phyloP scores from a whole-genome alignment of 2,113 vertebrate genomes.

The Cyphomyrus discorhynchus region DNA sequence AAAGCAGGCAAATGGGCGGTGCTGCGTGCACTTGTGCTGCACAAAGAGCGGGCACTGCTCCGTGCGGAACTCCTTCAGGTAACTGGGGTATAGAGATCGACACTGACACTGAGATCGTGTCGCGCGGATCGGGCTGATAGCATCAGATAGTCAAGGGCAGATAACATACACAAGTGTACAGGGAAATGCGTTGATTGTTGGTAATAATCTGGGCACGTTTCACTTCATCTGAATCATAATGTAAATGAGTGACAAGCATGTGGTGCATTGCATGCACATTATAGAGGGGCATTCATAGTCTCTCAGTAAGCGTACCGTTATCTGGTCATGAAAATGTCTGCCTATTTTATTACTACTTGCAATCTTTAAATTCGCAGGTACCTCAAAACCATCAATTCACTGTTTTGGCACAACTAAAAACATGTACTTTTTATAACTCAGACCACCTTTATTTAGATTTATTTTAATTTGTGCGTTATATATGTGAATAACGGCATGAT shows the following conservation, averaged over 20 bases:
- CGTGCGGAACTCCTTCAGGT: conserved; percentile 95
- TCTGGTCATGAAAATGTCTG: background rate
- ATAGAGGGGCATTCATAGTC: background rate
- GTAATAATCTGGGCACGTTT: background rate
- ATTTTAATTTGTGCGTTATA: background rate
- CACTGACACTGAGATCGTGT: background rate
- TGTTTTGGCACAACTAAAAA: background rate
- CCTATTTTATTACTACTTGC: background rate
- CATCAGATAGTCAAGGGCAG: background rate
- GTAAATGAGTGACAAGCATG: background rate
- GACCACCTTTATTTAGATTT: background rate
- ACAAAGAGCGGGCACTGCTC: conserved; percentile 97
- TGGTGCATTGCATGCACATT: background rate
- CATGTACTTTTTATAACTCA: background rate
- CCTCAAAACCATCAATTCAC: background rate
- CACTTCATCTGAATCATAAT: background rate
- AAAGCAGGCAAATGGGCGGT: conserved; percentile 94
- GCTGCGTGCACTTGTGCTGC: conserved; percentile 95
- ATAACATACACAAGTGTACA: background rate
- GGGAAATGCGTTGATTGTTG: background rate
- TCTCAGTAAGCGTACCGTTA: background rate
- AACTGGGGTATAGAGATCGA: conserved; percentile 56
- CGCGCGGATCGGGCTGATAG: background rate
- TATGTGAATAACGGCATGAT: background rate
- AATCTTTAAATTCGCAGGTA: background rate